phyloP scores from a whole-genome alignment of 2,888 invertebrate genomes.

The Ornithoptera alexandrae region DNA sequence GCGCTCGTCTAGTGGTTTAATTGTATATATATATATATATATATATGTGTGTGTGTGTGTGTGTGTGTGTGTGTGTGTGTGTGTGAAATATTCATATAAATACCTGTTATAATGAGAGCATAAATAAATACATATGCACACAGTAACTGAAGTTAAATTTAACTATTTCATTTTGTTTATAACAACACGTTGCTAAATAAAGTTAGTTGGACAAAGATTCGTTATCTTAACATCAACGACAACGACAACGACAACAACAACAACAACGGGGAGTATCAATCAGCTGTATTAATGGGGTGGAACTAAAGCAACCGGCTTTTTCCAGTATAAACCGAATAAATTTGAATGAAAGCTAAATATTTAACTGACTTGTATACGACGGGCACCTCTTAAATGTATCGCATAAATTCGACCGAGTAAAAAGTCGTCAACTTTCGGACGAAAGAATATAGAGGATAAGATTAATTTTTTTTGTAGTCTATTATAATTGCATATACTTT shows the following conservation, averaged over 20 bases:
- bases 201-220: too few species aligned
- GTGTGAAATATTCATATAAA: too few species aligned
- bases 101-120: too few species aligned
- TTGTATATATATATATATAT: too few species aligned
- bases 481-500: not conserved
- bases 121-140: too few species aligned
- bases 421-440: conserved; percentile 65
- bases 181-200: too few species aligned
- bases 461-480: conserved; percentile 4
- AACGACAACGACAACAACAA: conserved; percentile 33
- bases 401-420: conserved; percentile 73
- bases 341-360: conserved; percentile 71
- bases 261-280: conserved; percentile 54
- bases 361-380: conserved; percentile 73
- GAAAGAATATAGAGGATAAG: conserved; percentile 44
- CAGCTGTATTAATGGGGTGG: conserved; percentile 59
- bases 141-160: too few species aligned
- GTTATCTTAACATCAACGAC: conserved; percentile 23
- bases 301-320: conserved; percentile 57
- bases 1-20: too few species aligned
- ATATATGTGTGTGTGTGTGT: too few species aligned
- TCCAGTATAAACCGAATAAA: conserved; percentile 67
- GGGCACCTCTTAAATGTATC: conserved; percentile 71
- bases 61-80: too few species aligned
- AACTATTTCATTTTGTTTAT: too few species aligned